A percentile compares a stretch with the other conserved stretches of the same genome.
phyloP scores from a whole-genome alignment of 2,797 vertebrate genomes.

The Galago senegalensis region DNA sequence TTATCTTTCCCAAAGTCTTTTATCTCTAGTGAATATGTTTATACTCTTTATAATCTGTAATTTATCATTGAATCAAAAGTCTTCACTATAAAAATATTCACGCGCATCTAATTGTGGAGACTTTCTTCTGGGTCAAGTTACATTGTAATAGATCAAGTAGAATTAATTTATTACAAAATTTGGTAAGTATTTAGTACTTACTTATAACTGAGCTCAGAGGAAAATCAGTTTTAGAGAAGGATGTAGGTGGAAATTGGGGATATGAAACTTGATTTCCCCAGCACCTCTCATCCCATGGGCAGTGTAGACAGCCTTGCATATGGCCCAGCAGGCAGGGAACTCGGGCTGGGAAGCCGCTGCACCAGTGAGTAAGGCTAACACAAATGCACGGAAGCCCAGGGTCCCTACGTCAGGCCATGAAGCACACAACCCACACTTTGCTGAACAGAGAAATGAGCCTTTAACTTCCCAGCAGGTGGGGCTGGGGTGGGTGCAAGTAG shows the following conservation, averaged over 20 bases:
- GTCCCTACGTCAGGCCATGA: fast-evolving
- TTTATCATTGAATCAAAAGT: background rate
- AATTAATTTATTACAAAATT: constrained; percentile 2
- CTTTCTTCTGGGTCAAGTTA: background rate
- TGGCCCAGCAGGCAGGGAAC: background rate
- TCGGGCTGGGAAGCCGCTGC: background rate
- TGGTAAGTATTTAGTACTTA: background rate
- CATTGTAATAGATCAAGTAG: background rate
- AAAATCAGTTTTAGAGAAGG: constrained; percentile 12
- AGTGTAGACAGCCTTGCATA: background rate
- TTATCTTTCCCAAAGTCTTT: background rate
- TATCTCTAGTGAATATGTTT: background rate
- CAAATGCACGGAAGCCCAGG: background rate
- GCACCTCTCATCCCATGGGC: background rate
- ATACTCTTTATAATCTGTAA: background rate
- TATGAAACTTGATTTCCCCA: background rate
- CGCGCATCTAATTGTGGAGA: background rate
- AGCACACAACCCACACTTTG: background rate
- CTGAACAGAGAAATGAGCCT: background rate
- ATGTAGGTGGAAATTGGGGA: background rate
- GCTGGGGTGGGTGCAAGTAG: background rate
- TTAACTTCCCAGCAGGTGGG: background rate
- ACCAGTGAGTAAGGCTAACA: background rate
- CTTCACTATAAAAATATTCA: background rate
- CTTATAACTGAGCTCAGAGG: background rate